Base-by-base conservation (phyloP, 2,113 vertebrate species). In the Turnix velox region DNA sequence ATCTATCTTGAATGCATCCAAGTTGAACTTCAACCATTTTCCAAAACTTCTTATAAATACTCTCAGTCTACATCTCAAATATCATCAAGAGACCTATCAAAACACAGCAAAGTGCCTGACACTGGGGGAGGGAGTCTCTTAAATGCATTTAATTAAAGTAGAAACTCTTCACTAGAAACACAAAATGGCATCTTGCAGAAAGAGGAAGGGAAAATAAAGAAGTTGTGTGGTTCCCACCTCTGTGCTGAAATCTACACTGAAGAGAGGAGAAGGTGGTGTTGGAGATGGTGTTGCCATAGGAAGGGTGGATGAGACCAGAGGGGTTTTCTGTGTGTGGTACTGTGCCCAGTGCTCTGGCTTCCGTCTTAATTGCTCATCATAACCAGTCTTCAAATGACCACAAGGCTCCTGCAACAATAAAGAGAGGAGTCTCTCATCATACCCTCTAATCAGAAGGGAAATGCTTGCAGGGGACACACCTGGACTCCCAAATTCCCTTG, bases 261-360 rank as follows among this genome's bases (percentile, higher is more conserved):
- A 99, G 78, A 99, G 98, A 85, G 99, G 98, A 92, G 99, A 99
- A 90, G 99, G 98, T 75, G 98, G 98, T 48, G 98, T 98, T 88
- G 98, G 97, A 94, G 98, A 98, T 88, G 98, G 98, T 48, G 98
- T 98, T 85, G 97, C 96, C 93, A 97, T 95, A 88, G 98, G 97
- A 94, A 98, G 97, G 23, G 97, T 65, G 82, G 98, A 97, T 1
- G 98, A 97, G 30, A 98, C 97, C 77, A 97, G 96, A 89, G 98
- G 97, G 81, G 97, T 91, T 95, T 98, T 98, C 96, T 97, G 98
- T 3, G 97, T 94, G 87, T 99, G 98, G 91, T 98, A 98, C 71
- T 98, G 98, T 8, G 98, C 97, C 99, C 99, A 99, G 81, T 99
- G 99, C 61, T 99, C 99, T 11, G 98, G 98, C 92, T 99, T 99